These are phyloP conservation scores for Symphodus melops DNA, from an alignment of 2,113 vertebrate genomes.

Conservation along the genomic window DNA sequence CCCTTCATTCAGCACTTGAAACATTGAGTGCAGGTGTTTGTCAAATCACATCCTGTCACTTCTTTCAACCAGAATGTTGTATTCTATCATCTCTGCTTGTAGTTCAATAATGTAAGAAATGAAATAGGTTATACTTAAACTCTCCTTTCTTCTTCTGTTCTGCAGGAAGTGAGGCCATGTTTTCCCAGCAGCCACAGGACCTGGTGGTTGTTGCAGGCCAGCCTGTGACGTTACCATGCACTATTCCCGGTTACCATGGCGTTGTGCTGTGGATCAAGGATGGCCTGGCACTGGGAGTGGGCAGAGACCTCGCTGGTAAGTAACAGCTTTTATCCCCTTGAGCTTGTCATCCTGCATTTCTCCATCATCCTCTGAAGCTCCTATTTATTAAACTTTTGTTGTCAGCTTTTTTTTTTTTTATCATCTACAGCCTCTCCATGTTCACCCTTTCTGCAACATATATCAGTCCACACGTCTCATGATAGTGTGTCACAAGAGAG, in stretches of 20 bases:
- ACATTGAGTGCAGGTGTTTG: conserved; percentile 25
- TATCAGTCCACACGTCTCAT: conserved; percentile 18
- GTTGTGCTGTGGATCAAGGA: conserved; percentile 98
- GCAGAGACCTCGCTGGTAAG: conserved; percentile 95
- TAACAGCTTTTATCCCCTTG: conserved; percentile 13
- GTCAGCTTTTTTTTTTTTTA: conserved; percentile 35
- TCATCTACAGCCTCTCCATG: conserved; percentile 28
- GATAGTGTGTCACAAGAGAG: conserved; percentile 3
- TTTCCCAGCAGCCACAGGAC: conserved; percentile 96
- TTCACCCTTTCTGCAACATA: conserved; percentile 39
- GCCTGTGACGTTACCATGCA: conserved; percentile 92
- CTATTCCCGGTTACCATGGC: conserved; percentile 94
- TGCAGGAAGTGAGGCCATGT: conserved; percentile 89
- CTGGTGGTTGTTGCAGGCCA: conserved; percentile 95
- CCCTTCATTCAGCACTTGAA: conserved; percentile 12
- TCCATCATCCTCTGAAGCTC: conserved; percentile 15
- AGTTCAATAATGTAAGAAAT: background rate
- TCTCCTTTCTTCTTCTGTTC: conserved; percentile 1
- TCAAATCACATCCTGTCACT: conserved; percentile 1
- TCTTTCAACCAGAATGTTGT: background rate
- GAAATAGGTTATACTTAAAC: background rate
- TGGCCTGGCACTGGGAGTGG: conserved; percentile 93
- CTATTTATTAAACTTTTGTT: conserved; percentile 25
- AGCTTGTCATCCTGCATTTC: conserved; percentile 2
- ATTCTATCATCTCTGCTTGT: background rate